These are phyloP conservation scores for Paratrypauchen microcephalus DNA, from an alignment of 2,797 vertebrate genomes.

Conservation along the genomic window DNA sequence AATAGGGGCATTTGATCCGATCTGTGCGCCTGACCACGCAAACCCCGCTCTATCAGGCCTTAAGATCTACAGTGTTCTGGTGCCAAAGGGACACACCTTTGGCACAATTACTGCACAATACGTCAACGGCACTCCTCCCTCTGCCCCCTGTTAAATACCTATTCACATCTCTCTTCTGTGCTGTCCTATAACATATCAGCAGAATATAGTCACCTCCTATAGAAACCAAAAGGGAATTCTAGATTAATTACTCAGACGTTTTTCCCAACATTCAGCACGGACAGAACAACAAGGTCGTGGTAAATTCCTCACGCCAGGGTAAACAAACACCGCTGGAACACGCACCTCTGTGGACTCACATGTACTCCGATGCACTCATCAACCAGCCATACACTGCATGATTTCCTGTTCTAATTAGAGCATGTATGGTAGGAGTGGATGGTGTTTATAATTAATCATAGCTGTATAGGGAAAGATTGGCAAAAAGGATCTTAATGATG, in stretches of 20 bases:
- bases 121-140: slow-evolving; percentile 4
- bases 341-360: slow-evolving; percentile 12
- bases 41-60: slow-evolving; percentile 22
- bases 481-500: no score
- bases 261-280: slow-evolving; percentile 13
- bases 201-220: slow-evolving; percentile 16
- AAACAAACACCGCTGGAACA: slow-evolving; percentile 36
- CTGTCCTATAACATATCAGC: slow-evolving; percentile 30
- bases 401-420: slow-evolving; percentile 4
- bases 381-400: not conserved
- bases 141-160: slow-evolving; percentile 15
- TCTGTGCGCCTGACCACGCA: slow-evolving; percentile 11
- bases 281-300: slow-evolving; percentile 20
- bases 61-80: slow-evolving; percentile 21
- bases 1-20: slow-evolving; percentile 15
- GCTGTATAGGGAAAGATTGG: not conserved
- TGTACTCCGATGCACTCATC: not conserved
- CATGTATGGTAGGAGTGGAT: not conserved
- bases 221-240: slow-evolving; percentile 16
- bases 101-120: slow-evolving; percentile 22
- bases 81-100: slow-evolving; percentile 49
- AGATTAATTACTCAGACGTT: not conserved
- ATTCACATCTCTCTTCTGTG: slow-evolving; percentile 26
- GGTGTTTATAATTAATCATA: not conserved
- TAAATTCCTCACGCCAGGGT: slow-evolving; percentile 46